These are phyloP conservation scores for Epizoanthus stellaris DNA, from an alignment of 92 coral and sea anemone genomes.

Conservation along the genomic window DNA sequence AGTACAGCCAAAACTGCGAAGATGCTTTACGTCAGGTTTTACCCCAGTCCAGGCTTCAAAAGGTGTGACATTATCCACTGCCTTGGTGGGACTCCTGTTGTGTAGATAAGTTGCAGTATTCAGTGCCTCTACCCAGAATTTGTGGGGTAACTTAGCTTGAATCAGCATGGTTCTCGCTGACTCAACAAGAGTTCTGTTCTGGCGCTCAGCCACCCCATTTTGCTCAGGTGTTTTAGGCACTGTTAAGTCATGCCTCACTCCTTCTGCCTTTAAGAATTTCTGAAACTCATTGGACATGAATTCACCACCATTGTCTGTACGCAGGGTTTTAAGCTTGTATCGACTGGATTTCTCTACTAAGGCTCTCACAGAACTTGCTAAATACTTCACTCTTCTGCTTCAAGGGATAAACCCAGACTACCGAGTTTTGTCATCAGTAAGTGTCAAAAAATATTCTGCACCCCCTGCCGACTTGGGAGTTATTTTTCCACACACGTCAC, in stretches of 20 bases:
- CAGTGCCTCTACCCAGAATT: slow-evolving; percentile 69
- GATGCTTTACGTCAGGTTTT: slow-evolving; percentile 56
- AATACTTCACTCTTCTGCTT: slow-evolving; percentile 61
- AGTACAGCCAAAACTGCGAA: slow-evolving; percentile 62
- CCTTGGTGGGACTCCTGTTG: slow-evolving; percentile 58
- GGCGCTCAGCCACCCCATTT: slow-evolving; percentile 70
- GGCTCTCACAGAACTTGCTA: slow-evolving; percentile 57
- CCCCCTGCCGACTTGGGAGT: slow-evolving; percentile 57
- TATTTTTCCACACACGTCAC: slow-evolving; percentile 75
- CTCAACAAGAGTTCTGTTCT: slow-evolving; percentile 69
- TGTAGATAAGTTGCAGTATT: slow-evolving; percentile 57
- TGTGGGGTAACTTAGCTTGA: slow-evolving; percentile 65
- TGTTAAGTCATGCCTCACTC: slow-evolving; percentile 57
- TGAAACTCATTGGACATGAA: slow-evolving; percentile 57
- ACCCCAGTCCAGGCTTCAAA: slow-evolving; percentile 66
- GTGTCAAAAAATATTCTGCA: slow-evolving; percentile 64
- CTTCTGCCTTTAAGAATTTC: slow-evolving; percentile 53
- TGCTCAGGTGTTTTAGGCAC: slow-evolving; percentile 62
- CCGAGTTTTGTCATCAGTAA: slow-evolving; percentile 70
- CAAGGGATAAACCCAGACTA: slow-evolving; percentile 65
- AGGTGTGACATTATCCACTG: slow-evolving; percentile 32
- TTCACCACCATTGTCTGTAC: slow-evolving; percentile 74
- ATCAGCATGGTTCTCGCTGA: slow-evolving; percentile 60
- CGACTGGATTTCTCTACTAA: slow-evolving; percentile 72
- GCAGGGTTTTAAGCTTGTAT: slow-evolving; percentile 47